Conservation (phyloP, 2,113 vertebrate species). For the Ophthalmolycus amberensis region DNA sequence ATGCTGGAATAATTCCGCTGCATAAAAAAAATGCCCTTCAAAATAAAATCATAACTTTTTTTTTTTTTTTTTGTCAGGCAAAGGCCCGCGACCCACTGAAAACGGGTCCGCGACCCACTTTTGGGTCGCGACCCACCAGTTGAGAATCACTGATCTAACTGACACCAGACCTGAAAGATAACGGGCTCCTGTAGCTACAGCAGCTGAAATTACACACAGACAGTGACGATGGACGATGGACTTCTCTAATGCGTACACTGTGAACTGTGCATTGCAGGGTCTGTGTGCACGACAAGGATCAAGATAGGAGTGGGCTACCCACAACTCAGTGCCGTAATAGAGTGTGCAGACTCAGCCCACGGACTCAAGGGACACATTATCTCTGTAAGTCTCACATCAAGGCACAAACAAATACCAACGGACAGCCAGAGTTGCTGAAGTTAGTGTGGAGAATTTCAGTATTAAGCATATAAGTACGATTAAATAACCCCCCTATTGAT, state of each 20-base stretch:
- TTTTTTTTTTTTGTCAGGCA: too few relatives aligned
- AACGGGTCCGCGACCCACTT: too few relatives aligned
- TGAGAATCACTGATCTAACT: too few relatives aligned
- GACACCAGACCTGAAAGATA: conserved; percentile 3
- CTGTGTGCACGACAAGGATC: conserved; percentile 97
- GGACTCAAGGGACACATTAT: conserved; percentile 99
- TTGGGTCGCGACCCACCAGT: too few relatives aligned
- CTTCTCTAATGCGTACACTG: neutral
- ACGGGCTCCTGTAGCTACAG: neutral
- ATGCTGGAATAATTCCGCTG: too few relatives aligned
- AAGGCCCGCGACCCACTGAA: too few relatives aligned
- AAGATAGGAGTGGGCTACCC: conserved; percentile 99
- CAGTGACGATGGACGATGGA: neutral
- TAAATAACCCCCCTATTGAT: too few relatives aligned
- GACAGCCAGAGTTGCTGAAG: neutral
- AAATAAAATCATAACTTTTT: too few relatives aligned
- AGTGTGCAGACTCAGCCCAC: conserved; percentile 97
- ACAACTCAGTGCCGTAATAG: conserved; percentile 98
- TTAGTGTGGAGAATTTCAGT: too few relatives aligned
- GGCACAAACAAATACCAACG: neutral
- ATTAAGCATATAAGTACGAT: too few relatives aligned
- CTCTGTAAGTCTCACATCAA: conserved; percentile 87
- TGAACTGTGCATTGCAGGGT: conserved; percentile 83
- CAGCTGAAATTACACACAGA: neutral
- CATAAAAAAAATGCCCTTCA: too few relatives aligned